Percentiles rank a stretch among this genome's conserved stretches.
Evolutionary conservation across 2,888 invertebrate genomes (phyloP).

Genomic region (Tethea ocularis): DNA sequence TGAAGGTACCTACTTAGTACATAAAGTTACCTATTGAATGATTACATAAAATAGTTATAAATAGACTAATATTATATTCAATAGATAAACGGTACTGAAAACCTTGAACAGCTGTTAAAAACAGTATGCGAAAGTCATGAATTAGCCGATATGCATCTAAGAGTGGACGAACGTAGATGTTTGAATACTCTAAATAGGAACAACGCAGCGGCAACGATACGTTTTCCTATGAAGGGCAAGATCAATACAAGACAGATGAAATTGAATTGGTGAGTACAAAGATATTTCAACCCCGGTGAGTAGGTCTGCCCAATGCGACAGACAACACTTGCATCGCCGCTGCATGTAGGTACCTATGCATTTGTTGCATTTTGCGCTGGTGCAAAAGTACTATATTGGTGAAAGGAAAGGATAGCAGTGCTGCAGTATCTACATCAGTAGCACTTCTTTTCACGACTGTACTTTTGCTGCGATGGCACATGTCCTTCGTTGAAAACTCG

Average conservation of each 20-base stretch:
- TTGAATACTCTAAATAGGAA: slow-evolving; percentile 88
- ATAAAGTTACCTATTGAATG: neutral
- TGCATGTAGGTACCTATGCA: no score
- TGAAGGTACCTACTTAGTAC: slow-evolving; percentile 73
- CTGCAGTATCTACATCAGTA: no score
- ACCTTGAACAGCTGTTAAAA: slow-evolving; percentile 79
- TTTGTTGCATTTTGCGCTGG: no score
- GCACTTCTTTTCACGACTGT: no score
- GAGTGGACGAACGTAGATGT: slow-evolving; percentile 87
- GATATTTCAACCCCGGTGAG: no score
- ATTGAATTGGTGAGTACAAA: slow-evolving; percentile 86
- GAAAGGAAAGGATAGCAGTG: no score
- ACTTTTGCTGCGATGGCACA: no score
- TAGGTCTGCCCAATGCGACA: no score
- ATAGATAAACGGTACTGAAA: slow-evolving; percentile 84
- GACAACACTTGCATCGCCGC: no score
- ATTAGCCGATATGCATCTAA: slow-evolving; percentile 86
- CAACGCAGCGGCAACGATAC: slow-evolving; percentile 79
- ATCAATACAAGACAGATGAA: slow-evolving; percentile 89
- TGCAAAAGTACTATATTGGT: no score
- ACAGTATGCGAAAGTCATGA: slow-evolving; percentile 86
- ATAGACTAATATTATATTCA: no score
- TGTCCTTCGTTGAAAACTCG: no score
- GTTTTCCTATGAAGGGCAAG: slow-evolving; percentile 88
- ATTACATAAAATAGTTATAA: neutral